A percentile compares a stretch with the other conserved stretches of the same genome.
Conservation (phyloP, 1,140 invertebrate species). For the Dendrolimus kikuchii region DNA sequence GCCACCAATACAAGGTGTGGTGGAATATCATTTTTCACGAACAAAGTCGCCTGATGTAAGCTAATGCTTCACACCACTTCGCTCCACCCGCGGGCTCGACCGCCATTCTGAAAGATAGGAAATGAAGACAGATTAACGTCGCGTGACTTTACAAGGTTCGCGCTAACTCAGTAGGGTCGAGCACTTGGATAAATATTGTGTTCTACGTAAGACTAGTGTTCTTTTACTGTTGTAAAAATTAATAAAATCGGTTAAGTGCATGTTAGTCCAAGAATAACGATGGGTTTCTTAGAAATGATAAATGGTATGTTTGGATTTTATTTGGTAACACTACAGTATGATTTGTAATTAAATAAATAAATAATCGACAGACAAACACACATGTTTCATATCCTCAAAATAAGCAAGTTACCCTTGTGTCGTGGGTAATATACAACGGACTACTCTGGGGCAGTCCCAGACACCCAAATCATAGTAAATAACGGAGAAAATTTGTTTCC, state of each 20-base stretch:
- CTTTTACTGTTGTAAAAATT: conserved; percentile 1
- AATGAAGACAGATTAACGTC: conserved; percentile 68
- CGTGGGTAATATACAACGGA: no score
- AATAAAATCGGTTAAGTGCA: neutral
- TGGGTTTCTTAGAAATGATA: no score
- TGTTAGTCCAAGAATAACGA: no score
- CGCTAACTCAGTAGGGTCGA: conserved; percentile 25
- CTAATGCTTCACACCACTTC: conserved; percentile 54
- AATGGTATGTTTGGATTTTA: no score
- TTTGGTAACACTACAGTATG: no score
- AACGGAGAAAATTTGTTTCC: no score
- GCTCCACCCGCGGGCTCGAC: conserved; percentile 38
- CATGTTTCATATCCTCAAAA: no score
- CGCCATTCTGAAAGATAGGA: conserved; percentile 65
- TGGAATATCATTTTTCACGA: conserved; percentile 67
- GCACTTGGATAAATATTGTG: conserved; percentile 30
- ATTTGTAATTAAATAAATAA: no score
- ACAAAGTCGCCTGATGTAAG: conserved; percentile 52
- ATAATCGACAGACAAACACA: no score
- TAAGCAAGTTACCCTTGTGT: no score
- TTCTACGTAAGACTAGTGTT: conserved; percentile 2
- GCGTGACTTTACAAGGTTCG: conserved; percentile 56
- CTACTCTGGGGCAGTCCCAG: no score
- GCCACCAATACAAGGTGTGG: conserved; percentile 49
- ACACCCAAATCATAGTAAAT: no score